These are phyloP conservation scores for Epizoanthus rinbou DNA, from an alignment of 92 coral and sea anemone genomes.

Conservation along the genomic window DNA sequence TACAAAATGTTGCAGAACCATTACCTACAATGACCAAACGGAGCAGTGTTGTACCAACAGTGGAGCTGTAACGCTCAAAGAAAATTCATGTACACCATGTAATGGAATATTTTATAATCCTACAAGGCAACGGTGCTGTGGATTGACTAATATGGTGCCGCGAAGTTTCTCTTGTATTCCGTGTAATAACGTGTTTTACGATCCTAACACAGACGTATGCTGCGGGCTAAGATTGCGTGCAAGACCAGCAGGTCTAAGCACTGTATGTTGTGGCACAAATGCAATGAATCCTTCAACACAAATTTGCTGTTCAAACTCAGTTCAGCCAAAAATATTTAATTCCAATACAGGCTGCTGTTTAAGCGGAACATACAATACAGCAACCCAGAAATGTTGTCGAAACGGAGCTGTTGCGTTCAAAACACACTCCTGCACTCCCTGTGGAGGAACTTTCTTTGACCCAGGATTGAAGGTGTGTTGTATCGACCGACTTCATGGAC, in stretches of 20 bases:
- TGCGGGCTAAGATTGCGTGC: not conserved
- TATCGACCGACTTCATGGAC: not conserved
- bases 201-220: constrained; percentile 2
- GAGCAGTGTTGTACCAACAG: not conserved
- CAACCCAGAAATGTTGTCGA: no score
- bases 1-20: constrained; percentile 1
- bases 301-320: no score
- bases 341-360: not conserved
- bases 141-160: no score
- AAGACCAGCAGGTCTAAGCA: not conserved
- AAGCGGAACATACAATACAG: not conserved
- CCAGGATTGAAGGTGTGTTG: constrained; percentile 17
- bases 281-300: no score
- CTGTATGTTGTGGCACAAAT: not conserved
- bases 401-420: no score
- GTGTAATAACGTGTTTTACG: not conserved
- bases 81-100: not conserved
- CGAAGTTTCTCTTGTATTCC: not conserved
- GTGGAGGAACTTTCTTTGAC: constrained; percentile 11
- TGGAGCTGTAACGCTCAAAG: not conserved
- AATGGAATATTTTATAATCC: not conserved
- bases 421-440: not conserved
- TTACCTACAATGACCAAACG: not conserved
- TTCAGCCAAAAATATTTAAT: no score
- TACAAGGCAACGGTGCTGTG: no score